phyloP scores from a whole-genome alignment of 2,888 invertebrate species.

The Agrilus mali region DNA sequence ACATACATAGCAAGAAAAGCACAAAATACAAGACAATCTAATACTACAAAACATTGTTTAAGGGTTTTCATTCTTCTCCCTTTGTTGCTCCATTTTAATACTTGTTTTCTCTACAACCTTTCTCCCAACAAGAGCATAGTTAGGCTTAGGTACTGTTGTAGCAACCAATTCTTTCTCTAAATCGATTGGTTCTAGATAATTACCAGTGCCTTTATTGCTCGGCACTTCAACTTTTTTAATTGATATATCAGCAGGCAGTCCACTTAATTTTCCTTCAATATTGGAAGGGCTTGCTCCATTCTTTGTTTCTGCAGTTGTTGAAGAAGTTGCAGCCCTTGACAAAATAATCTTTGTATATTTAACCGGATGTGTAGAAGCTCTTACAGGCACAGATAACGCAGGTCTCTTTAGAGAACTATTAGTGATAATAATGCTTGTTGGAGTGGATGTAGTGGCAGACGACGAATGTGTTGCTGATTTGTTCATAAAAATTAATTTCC shows the following conservation, averaged over 20 bases:
- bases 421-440: slow-evolving; percentile 7
- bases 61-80: too few species aligned
- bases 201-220: background rate
- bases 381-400: slow-evolving; percentile 10
- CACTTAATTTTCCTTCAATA: slow-evolving; percentile 13
- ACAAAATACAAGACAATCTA: too few species aligned
- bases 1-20: too few species aligned
- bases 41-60: too few species aligned
- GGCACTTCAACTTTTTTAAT: slow-evolving; percentile 18
- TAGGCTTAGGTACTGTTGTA: slow-evolving; percentile 24
- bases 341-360: slow-evolving; percentile 42
- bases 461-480: slow-evolving; percentile 5
- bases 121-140: slow-evolving; percentile 9
- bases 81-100: too few species aligned
- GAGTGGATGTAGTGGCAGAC: background rate
- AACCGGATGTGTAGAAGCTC: slow-evolving; percentile 13
- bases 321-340: slow-evolving; percentile 28
- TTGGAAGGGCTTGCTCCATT: slow-evolving; percentile 5
- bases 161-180: slow-evolving; percentile 29
- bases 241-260: slow-evolving; percentile 20
- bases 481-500: slow-evolving; percentile 18
- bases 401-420: slow-evolving; percentile 12
- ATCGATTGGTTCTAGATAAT: slow-evolving; percentile 21
- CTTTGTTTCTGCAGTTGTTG: slow-evolving; percentile 14
- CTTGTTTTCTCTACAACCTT: slow-evolving; percentile 10